These are phyloP conservation scores for Spicauda simplicius DNA, from an alignment of 2,888 invertebrate genomes.

Conservation along the genomic window DNA sequence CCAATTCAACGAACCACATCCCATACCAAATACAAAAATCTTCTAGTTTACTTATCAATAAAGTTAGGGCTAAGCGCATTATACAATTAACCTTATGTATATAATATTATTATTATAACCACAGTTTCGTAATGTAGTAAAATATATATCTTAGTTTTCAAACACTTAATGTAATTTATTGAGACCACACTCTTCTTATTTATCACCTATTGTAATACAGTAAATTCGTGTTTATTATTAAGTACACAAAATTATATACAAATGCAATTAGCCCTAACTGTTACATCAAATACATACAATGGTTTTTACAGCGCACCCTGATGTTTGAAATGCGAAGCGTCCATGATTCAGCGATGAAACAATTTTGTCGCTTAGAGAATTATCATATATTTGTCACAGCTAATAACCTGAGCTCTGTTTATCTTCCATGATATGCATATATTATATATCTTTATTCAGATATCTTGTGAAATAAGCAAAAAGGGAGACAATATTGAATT, in stretches of 20 bases:
- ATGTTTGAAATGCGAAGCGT: not conserved
- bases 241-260: not conserved
- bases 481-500: too few relatives aligned
- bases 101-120: not conserved
- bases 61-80: slow-evolving; percentile 1
- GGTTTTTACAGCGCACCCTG: slow-evolving; percentile 1
- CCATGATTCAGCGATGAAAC: not conserved
- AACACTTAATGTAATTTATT: not conserved
- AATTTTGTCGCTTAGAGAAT: too few relatives aligned
- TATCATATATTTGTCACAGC: too few relatives aligned
- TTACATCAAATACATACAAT: not conserved
- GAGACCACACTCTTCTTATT: not conserved
- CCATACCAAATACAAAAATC: not conserved
- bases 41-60: not conserved
- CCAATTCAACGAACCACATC: not conserved
- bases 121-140: not conserved
- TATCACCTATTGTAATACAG: not conserved
- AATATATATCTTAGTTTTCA: not conserved
- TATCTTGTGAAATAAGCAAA: too few relatives aligned
- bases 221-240: not conserved
- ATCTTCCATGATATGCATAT: too few relatives aligned
- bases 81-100: not conserved
- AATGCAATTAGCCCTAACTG: slow-evolving; percentile 13
- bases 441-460: too few relatives aligned
- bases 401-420: too few relatives aligned